Conservation (phyloP, 2,113 vertebrate species). For the Lates calcarifer region DNA sequence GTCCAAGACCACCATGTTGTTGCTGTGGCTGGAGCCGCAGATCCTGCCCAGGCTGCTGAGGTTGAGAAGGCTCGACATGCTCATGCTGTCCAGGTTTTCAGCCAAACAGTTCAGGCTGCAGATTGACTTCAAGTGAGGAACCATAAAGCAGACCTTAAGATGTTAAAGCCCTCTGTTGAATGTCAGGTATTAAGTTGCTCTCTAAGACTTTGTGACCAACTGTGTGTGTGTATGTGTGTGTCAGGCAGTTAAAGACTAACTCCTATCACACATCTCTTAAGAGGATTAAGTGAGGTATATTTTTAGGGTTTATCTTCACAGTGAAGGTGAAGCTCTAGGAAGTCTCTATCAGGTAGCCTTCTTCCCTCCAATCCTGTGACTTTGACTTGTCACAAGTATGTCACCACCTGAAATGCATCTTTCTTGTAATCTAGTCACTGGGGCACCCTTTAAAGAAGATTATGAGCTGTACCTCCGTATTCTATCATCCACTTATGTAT, state of each 20-base stretch:
- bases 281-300: constrained; percentile 92
- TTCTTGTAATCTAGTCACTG: constrained; percentile 35
- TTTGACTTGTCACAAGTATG: constrained; percentile 4
- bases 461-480: constrained; percentile 25
- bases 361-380: constrained; percentile 15
- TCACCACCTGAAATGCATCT: not conserved
- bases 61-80: constrained; percentile 88
- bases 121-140: constrained; percentile 60
- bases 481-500: constrained; percentile 25
- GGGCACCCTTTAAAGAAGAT: constrained; percentile 44
- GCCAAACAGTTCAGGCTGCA: constrained; percentile 45
- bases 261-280: constrained; percentile 83
- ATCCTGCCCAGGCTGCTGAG: constrained; percentile 89
- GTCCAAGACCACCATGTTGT: constrained; percentile 82
- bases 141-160: constrained; percentile 55
- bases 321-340: constrained; percentile 75
- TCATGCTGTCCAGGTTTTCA: constrained; percentile 43
- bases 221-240: constrained; percentile 17
- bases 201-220: constrained; percentile 51
- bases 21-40: constrained; percentile 84
- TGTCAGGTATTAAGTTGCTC: constrained; percentile 52
- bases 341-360: constrained; percentile 53
- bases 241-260: constrained; percentile 59
- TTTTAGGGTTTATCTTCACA: constrained; percentile 91
- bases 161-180: constrained; percentile 22